Conservation (phyloP, 2,113 vertebrate genomes). For the Fregetta grallaria region DNA sequence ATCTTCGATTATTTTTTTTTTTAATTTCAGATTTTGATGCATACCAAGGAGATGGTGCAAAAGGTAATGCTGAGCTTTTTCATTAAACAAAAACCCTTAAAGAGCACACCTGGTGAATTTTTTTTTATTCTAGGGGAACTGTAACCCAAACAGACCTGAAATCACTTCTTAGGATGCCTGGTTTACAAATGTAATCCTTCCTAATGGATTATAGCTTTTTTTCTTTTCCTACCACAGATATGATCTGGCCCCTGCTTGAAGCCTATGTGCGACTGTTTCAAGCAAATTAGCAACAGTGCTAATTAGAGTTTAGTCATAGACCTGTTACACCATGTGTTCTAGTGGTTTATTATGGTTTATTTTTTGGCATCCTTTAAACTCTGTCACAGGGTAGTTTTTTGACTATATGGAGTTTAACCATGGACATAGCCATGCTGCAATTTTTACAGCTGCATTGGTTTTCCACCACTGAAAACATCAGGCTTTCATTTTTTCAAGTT, state of each 20-base stretch:
- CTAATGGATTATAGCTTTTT: conserved; percentile 79
- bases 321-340: conserved; percentile 63
- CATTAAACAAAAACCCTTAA: conserved; percentile 66
- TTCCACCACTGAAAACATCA: background rate
- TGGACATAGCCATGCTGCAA: conserved; percentile 39
- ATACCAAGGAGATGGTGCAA: conserved; percentile 98
- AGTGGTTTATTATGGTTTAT: conserved; percentile 70
- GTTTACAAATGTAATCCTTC: conserved; percentile 76
- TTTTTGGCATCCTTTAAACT: conserved; percentile 73
- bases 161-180: conserved; percentile 74
- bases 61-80: conserved; percentile 84
- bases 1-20: conserved; percentile 53
- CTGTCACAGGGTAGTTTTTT: conserved; percentile 36
- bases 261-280: conserved; percentile 73
- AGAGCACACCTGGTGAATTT: conserved; percentile 63
- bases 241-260: conserved; percentile 78
- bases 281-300: conserved; percentile 81
- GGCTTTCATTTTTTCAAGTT: background rate
- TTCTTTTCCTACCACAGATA: conserved; percentile 74
- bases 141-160: conserved; percentile 75
- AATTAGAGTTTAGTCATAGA: conserved; percentile 81
- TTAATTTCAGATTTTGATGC: conserved; percentile 92
- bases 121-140: conserved; percentile 68
- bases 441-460: conserved; percentile 8
- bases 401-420: conserved; percentile 51